Evolutionary conservation across 2,797 vertebrate genomes (phyloP), one percentile per base, ranked within the genome.

Genomic region (Loriculus beryllinus): DNA sequence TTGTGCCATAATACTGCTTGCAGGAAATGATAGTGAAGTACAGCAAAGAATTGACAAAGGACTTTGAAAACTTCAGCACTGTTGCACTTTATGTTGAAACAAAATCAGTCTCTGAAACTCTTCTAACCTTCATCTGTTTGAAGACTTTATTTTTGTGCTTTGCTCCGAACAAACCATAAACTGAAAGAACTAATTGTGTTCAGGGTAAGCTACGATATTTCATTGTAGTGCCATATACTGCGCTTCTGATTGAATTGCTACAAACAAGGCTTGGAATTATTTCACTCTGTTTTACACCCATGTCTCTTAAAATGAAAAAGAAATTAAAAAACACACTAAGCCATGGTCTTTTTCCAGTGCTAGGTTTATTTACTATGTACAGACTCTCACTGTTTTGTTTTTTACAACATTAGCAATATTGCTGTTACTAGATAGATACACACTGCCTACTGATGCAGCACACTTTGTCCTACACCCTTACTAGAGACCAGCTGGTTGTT

Each of bases 81-180:
- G 98, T 98, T 99, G 99, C 99, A 99, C 99, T 99, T 99, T 99
- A 99, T 92, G 98, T 98, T 98, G 97, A 94, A 98, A 97, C 98
- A 98, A 98, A 97, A 97, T 97, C 97, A 98, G 96, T 97, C 97
- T 97, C 96, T 97, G 92, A 97, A 97, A 98, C 97, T 97, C 95
- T 97, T 93, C 77, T 96, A 97, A 98, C 98, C 97, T 98, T 98
- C 97, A 78, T 97, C 94, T 92, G 60, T 98, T 97, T 96, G 95
- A 98, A 97, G 96, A 98, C 95, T 96, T 95, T 95, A 93, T 87
- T 97, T 97, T 97, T 71, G 31, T 97, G 96, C 97, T 97, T 97
- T 97, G 97, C 97, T 98, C 97, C 54, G 69, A 97, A 98, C 97
- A 97, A 96, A 96, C 92, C 81, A 96, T 93, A 63, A 94, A 97